Conservation (phyloP, 2,113 vertebrate species). For the Pachypanchax playfairii region DNA sequence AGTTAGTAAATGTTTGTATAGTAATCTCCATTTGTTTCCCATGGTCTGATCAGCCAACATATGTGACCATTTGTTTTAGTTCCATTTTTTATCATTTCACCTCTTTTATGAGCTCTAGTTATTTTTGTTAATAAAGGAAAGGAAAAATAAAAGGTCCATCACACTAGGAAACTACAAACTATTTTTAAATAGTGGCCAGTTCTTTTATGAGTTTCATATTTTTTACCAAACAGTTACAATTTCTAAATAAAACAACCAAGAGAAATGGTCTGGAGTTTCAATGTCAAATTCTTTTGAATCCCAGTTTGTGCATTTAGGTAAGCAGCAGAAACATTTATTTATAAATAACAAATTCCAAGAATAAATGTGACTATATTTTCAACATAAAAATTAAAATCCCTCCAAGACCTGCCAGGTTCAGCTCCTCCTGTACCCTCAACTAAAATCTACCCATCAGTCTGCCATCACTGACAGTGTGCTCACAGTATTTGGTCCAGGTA, state of each 20-base stretch:
- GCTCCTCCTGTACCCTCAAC: conserved; percentile 10
- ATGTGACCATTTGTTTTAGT: no score
- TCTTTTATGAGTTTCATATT: neutral
- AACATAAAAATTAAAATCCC: no score
- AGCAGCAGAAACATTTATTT: conserved; percentile 17
- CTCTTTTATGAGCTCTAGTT: no score
- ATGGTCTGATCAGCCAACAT: no score
- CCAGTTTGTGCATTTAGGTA: neutral
- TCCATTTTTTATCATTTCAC: no score
- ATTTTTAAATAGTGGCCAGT: neutral
- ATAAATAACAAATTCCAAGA: conserved; percentile 23
- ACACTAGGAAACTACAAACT: neutral
- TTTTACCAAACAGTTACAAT: neutral
- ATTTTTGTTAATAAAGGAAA: no score
- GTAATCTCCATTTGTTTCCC: no score
- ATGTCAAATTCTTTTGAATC: neutral
- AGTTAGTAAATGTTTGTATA: no score
- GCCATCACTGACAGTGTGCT: neutral
- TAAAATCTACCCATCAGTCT: conserved; percentile 6
- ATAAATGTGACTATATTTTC: conserved; percentile 13
- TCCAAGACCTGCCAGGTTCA: neutral
- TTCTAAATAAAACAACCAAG: no score
- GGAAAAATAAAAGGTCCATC: no score
- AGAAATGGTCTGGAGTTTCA: neutral
- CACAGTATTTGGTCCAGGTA: neutral